Evolutionary conservation across 2,888 invertebrate species (phyloP).

Genomic region (Clunio marinus): DNA sequence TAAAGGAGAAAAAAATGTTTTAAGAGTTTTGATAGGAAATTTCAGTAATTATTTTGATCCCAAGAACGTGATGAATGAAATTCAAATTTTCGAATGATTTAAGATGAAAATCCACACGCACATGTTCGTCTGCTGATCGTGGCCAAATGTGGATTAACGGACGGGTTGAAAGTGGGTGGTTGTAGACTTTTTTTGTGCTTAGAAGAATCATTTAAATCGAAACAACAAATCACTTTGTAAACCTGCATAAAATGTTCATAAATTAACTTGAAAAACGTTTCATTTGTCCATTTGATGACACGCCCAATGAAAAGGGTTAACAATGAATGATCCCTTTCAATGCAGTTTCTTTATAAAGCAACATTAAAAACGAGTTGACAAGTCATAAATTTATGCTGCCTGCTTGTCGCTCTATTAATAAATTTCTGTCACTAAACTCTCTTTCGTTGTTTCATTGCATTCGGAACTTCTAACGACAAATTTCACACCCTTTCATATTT

Average conservation of each 20-base stretch:
- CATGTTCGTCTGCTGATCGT: not conserved
- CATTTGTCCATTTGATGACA: slow-evolving; percentile 6
- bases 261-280: not conserved
- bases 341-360: not conserved
- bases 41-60: not conserved
- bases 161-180: not conserved
- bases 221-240: not conserved
- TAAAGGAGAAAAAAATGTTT: no score
- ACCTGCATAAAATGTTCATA: not conserved
- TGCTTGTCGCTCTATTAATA: not conserved
- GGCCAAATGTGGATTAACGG: not conserved
- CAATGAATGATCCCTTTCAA: not conserved
- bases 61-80: no score
- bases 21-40: not conserved
- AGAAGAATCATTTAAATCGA: no score
- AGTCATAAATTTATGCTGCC: not conserved
- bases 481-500: not conserved
- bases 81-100: no score
- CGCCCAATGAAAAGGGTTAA: not conserved
- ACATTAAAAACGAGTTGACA: no score
- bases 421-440: not conserved
- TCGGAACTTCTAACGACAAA: no score
- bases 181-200: no score
- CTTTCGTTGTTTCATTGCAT: not conserved
- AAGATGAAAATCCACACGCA: not conserved